Evolutionary conservation across 2,113 vertebrate genomes (phyloP).

Genomic region (Cavia aperea): DNA sequence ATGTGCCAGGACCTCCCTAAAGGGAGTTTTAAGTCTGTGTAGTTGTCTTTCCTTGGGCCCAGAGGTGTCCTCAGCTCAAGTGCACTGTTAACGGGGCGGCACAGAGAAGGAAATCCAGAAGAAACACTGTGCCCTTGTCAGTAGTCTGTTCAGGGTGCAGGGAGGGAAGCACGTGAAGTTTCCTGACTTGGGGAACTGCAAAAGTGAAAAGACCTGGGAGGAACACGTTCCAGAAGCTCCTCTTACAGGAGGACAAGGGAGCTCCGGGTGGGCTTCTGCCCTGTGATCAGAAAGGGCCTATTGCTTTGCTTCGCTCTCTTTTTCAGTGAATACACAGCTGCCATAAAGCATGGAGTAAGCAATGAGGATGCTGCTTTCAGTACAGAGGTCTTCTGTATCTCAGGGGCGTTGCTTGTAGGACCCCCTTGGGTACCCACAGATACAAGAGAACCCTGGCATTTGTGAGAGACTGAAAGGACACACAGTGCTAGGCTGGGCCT

Average conservation of each 20-base stretch:
- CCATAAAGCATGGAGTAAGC: neutral
- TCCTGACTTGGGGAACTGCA: neutral
- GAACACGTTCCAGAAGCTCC: neutral
- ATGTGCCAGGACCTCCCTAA: neutral
- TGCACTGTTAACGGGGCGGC: neutral
- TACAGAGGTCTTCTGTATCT: too few relatives aligned
- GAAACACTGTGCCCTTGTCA: neutral
- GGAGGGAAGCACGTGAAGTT: neutral
- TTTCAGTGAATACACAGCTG: neutral
- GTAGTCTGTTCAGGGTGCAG: neutral
- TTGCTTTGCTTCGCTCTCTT: neutral
- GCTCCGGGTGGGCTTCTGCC: neutral
- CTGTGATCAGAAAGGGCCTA: neutral
- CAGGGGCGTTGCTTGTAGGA: neutral
- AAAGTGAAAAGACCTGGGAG: neutral
- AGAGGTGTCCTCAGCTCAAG: neutral
- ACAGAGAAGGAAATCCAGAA: too few relatives aligned
- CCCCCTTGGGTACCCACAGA: neutral
- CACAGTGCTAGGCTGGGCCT: neutral
- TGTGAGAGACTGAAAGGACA: neutral
- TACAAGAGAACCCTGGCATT: neutral
- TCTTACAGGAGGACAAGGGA: neutral
- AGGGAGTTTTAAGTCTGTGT: fast-evolving
- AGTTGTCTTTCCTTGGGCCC: neutral
- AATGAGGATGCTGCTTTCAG: neutral